phyloP scores from a whole-genome alignment of 2,888 invertebrate species.

The Mythimna impura region DNA sequence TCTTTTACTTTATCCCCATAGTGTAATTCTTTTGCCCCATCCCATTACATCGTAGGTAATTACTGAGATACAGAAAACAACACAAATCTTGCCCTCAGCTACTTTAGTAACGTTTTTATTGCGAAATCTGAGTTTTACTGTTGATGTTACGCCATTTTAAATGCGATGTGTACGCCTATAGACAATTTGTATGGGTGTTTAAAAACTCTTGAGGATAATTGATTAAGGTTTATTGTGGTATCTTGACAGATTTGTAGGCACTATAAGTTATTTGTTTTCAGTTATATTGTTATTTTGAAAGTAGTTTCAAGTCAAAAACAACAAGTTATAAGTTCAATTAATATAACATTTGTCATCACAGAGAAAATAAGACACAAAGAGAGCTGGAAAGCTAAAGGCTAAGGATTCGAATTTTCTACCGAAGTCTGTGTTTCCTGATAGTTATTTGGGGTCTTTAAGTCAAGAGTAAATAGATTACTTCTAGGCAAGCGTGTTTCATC shows the following conservation, averaged over 20 bases:
- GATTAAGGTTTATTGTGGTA: not conserved
- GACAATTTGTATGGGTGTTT: constrained; percentile 22
- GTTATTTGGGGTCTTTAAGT: not conserved
- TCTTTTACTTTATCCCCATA: constrained; percentile 7
- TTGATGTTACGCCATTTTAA: constrained; percentile 26
- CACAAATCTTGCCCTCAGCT: constrained; percentile 35
- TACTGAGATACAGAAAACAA: constrained; percentile 30
- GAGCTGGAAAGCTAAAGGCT: no score
- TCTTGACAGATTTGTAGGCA: not conserved
- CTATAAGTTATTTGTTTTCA: not conserved
- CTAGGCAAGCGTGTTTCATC: not conserved
- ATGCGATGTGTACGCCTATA: constrained; percentile 18
- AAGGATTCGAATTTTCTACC: no score
- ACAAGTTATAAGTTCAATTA: no score
- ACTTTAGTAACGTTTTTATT: constrained; percentile 43
- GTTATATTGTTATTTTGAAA: not conserved
- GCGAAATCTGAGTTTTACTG: constrained; percentile 36
- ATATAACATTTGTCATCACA: not conserved
- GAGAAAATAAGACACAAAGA: no score
- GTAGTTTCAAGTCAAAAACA: no score
- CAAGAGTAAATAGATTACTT: not conserved
- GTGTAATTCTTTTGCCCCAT: constrained; percentile 15
- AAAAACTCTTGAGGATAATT: constrained; percentile 7
- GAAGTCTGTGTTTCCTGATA: not conserved
- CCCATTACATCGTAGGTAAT: constrained; percentile 29